A percentile compares a stretch with the other conserved stretches of the same genome.
These are phyloP conservation scores for Sporophila hypoxantha DNA, from an alignment of 2,113 vertebrate genomes.

Conservation along the genomic window DNA sequence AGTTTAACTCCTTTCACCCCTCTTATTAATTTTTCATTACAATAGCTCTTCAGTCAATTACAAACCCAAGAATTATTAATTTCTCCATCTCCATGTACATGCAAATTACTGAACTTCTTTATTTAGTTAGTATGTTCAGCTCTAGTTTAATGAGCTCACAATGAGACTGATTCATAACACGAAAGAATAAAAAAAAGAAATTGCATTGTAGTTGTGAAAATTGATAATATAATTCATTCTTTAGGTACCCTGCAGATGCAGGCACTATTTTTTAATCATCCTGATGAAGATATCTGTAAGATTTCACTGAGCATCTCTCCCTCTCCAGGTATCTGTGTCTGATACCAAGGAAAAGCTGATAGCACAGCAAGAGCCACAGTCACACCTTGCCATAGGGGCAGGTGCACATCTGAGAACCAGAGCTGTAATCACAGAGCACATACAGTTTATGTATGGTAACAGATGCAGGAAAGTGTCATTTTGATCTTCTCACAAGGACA, in stretches of 20 bases:
- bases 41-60: not conserved
- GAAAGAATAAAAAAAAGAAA: not conserved
- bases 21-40: not conserved
- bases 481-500: not conserved
- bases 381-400: rapidly evolving
- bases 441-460: not conserved
- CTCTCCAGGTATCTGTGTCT: rapidly evolving
- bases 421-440: not conserved
- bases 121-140: not conserved
- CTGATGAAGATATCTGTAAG: not conserved
- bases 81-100: not conserved
- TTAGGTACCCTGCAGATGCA: not conserved
- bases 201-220: not conserved
- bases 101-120: not conserved
- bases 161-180: not conserved
- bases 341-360: not conserved
- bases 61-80: not conserved
- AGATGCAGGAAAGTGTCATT: not conserved
- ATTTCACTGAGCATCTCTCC: not conserved
- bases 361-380: not conserved
- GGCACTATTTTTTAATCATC: not conserved
- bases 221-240: not conserved
- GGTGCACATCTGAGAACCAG: not conserved
- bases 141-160: not conserved
- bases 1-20: not conserved